Evolutionary conservation across 2,113 vertebrate species (phyloP).

Genomic region (Pao palembangensis): DNA sequence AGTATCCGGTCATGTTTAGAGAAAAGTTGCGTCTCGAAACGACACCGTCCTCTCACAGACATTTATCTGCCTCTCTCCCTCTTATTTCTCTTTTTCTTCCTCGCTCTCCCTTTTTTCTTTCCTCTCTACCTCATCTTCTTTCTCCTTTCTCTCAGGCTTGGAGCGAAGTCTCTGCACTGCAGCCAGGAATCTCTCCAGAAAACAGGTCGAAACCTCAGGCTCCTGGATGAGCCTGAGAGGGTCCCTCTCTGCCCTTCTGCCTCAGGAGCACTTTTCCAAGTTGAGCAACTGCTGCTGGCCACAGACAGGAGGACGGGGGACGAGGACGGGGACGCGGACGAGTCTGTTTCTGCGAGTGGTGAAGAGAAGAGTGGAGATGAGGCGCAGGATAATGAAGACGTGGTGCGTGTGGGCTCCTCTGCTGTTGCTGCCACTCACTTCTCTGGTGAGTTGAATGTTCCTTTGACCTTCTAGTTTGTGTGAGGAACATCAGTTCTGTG

Average conservation of each 20-base stretch:
- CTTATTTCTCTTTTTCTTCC: conserved; percentile 7
- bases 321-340: not conserved
- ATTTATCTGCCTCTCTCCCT: conserved; percentile 21
- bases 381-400: conserved; percentile 53
- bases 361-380: not conserved
- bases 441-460: conserved; percentile 60
- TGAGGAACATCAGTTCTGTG: not conserved
- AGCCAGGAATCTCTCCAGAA: conserved; percentile 5
- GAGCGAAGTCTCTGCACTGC: conserved; percentile 35
- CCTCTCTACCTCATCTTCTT: conserved; percentile 9
- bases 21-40: conserved; percentile 60
- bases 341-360: not conserved
- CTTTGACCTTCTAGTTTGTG: conserved; percentile 9
- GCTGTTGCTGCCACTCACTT: conserved; percentile 59
- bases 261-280: conserved; percentile 33
- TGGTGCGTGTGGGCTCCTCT: conserved; percentile 50
- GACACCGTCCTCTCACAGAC: conserved; percentile 1
- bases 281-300: conserved; percentile 28
- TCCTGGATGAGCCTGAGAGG: conserved; percentile 45
- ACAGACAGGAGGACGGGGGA: not conserved
- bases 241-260: conserved; percentile 18
- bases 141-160: conserved; percentile 33
- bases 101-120: conserved; percentile 4
- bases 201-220: conserved; percentile 8
- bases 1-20: conserved; percentile 12